Evolutionary conservation across 37 sponge, comb jelly and placozoan genomes (phyloP), one percentile per base, ranked within the genome.

Genomic region (Geodia barretti): DNA sequence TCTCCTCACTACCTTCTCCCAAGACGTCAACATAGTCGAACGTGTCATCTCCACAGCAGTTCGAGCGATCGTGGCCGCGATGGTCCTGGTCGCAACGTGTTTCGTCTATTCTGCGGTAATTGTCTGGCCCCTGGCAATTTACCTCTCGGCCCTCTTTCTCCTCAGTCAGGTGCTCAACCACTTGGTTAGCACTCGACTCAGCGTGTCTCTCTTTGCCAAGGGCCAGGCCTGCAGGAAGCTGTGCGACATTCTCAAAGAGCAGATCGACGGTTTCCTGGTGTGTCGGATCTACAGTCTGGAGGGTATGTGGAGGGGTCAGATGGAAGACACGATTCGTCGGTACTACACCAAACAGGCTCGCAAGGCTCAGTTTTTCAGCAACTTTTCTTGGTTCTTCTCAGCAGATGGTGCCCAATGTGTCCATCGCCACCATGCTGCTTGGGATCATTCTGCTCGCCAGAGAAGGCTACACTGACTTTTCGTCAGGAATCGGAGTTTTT

Each of bases 21-120:
- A 84, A 39, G 85, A 89, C 65, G 74, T 89, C 8, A 21, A 33
- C 1, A 3, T 9, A n/a, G 39, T 89, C 14, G 90, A 89, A 64
- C 73, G 5, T 67, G 67, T 69, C 2, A 41, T 89, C 39, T 69
- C 84, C 1, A 39, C 54, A 72, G 72, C 81, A 1, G 31, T 84
- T 20, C 54, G 61, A 29, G 40, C 61, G 8, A 59, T 80, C 38
- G 17, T 79, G 25, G 40, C 72, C 32, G 85, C 70, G 1, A 1
- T 63, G 23, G 11, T 79, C 20, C 41, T 89, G 73, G 25, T 68
- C 14, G 37, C 79, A 21, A 41, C 71, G n/a, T 79, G 75, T 39
- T 39, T 79, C 33, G 62, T 31, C 0, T 79, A 38, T 39, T 30
- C 70, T 40, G 3, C 78, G 1, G 67, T 67, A 38, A 59, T 79